These are phyloP conservation scores for Atlantisia rogersi DNA, from an alignment of 2,113 vertebrate genomes.

Conservation along the genomic window DNA sequence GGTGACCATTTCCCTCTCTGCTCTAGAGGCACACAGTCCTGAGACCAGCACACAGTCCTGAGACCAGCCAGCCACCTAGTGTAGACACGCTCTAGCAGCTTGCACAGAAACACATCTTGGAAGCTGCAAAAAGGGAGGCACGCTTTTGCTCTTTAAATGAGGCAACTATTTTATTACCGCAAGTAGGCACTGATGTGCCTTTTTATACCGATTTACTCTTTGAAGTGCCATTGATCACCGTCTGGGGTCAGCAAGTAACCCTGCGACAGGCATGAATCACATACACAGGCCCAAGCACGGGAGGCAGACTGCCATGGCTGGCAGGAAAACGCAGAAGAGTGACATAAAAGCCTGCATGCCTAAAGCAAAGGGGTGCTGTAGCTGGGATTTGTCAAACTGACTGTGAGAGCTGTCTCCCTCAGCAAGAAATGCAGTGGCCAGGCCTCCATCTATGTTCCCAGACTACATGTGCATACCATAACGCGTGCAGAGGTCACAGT, in stretches of 20 bases:
- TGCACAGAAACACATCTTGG: neutral
- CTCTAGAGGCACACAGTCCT: neutral
- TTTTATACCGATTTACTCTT: neutral
- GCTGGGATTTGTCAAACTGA: neutral
- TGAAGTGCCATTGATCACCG: neutral
- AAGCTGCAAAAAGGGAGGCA: neutral
- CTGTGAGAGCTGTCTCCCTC: neutral
- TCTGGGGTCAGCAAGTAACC: neutral
- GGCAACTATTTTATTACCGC: neutral
- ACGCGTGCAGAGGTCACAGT: neutral
- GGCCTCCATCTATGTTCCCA: neutral
- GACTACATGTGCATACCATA: neutral
- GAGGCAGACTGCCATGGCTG: slow-evolving; percentile 1
- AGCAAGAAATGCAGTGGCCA: neutral
- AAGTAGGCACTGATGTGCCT: neutral
- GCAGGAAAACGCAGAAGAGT: slow-evolving; percentile 10
- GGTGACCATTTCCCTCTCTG: neutral
- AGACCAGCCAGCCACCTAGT: too few species aligned
- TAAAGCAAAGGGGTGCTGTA: neutral
- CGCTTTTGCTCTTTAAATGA: neutral
- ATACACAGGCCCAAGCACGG: neutral
- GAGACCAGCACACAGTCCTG: too few species aligned
- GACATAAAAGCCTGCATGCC: neutral
- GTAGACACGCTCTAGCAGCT: neutral
- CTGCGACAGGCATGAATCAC: neutral